These are phyloP conservation scores for Mus spretus DNA, from an alignment of 2,797 vertebrate genomes.

Conservation along the genomic window DNA sequence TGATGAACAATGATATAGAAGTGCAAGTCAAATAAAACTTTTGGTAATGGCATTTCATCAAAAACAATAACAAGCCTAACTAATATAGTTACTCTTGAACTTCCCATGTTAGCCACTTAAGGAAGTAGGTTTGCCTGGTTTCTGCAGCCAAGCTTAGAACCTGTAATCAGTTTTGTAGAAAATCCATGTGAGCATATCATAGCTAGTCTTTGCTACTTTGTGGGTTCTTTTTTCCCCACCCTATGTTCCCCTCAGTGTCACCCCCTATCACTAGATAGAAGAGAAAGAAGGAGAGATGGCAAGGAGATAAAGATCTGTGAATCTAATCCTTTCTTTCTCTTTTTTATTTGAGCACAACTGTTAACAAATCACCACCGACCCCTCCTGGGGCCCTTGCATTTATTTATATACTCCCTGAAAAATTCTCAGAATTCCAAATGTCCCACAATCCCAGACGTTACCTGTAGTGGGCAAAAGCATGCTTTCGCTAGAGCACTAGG, in stretches of 20 bases:
- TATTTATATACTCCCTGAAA: neutral
- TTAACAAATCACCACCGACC: neutral
- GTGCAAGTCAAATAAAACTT: neutral
- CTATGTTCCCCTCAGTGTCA: neutral
- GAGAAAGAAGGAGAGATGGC: neutral
- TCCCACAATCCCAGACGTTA: neutral
- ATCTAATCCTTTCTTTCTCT: neutral
- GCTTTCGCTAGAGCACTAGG: neutral
- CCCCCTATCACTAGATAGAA: neutral
- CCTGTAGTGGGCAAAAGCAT: neutral
- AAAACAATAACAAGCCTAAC: neutral
- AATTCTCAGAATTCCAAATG: neutral
- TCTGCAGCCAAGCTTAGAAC: neutral
- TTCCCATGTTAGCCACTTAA: neutral
- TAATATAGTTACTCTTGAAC: neutral
- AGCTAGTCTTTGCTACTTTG: neutral
- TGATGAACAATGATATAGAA: neutral
- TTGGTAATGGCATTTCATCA: neutral
- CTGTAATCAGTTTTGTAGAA: slow-evolving; percentile 17
- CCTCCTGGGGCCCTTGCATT: neutral
- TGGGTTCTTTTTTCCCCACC: neutral
- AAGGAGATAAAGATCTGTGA: neutral
- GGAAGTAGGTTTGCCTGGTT: neutral
- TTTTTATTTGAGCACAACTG: neutral
- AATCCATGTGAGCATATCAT: neutral